Base-by-base conservation (phyloP, 2,797 vertebrate species). In the Diplodus puntazzo region DNA sequence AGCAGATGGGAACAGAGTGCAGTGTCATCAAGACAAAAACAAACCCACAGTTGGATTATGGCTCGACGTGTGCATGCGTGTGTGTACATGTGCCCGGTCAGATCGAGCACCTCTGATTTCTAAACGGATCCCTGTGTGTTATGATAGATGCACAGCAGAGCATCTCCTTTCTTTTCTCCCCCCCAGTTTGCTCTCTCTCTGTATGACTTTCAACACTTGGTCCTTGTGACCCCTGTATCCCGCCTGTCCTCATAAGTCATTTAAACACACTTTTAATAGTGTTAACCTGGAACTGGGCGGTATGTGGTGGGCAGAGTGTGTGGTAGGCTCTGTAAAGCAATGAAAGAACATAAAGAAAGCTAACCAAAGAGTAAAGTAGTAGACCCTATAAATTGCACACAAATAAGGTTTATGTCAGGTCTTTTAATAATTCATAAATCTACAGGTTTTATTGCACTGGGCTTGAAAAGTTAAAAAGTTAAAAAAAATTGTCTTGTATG, bases 251-350 rank as follows among this genome's bases (percentile, higher is more conserved):
- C 90, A 91, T 93, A 92, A 93, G 90, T 93, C 90, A 93, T 91
- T 92, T 87, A 89, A 94, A 95, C 87, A 92, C 52, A 82, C 85
- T 88, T 92, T 92, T 92, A 86, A 93, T 93, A 86, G 88, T 92
- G 87, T 92, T 88, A 90, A 84, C 80, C 63, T 72, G 74, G 68
- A 89, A 80, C 58, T 68, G 66, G 77, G 52, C 27, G 14, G 39
- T 80, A 77, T 79, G 81, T 68, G 83, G 53, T 45, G 48, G 61
- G 60, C 55, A 61, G 50, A 48, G 43, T 45, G 46, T 71, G 58
- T 27, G 18, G 18, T 18, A 30, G 61, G 45, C 48, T n/a, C 20
- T 80, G 66, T 54, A 50, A 74, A 82, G 71, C n/a, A 64, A 21
- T 64, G 20, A 49, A 68, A 21, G 25, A 30, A 54, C 9, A 11